These are phyloP conservation scores for Suricata suricatta DNA, from an alignment of 2,113 vertebrate species.

Conservation along the genomic window DNA sequence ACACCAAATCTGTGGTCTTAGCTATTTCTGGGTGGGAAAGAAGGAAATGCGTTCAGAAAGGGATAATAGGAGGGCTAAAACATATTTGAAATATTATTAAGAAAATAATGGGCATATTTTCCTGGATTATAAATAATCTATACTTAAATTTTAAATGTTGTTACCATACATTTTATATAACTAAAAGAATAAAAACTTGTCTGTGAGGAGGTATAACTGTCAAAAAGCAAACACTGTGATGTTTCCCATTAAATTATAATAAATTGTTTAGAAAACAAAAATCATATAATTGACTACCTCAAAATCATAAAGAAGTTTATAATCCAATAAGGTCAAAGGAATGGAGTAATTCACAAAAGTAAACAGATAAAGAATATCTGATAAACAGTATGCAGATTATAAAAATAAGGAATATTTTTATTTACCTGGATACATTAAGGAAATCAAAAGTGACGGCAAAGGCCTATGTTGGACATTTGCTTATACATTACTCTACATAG, in stretches of 20 bases:
- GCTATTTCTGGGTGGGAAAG: background rate
- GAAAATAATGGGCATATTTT: background rate
- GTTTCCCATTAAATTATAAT: background rate
- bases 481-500: background rate
- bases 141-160: background rate
- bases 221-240: background rate
- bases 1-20: background rate
- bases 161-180: background rate
- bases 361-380: background rate
- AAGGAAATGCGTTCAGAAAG: background rate
- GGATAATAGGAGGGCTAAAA: background rate
- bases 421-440: background rate
- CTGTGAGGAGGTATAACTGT: background rate
- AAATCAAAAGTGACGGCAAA: background rate
- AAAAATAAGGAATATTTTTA: background rate
- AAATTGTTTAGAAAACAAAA: conserved; percentile 5
- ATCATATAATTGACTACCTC: background rate
- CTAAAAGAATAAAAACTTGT: background rate
- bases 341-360: background rate
- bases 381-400: background rate
- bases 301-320: background rate
- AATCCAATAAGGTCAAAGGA: background rate
- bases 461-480: background rate
- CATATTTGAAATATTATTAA: background rate
- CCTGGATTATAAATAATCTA: background rate